Evolutionary conservation across 92 coral and sea anemone species (phyloP), one percentile per base, ranked within the genome.

Genomic region (Umimayanthus chanpuru): DNA sequence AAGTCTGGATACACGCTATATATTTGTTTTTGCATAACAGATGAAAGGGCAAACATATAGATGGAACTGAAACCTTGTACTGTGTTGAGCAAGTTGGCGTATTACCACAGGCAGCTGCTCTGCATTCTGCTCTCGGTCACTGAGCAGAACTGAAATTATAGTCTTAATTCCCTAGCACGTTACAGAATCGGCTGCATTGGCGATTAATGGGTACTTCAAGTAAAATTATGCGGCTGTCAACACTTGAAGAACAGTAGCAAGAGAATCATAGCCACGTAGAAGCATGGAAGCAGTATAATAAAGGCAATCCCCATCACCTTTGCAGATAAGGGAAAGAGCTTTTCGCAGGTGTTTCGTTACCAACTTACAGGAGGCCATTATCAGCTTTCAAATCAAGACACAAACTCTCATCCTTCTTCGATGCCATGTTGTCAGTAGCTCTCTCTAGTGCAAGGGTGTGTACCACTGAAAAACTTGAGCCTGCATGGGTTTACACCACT

Each of bases 1-100:
- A 49, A 85, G 38, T 77, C 90, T 4, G 85, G 90, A 80, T 87
- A 87, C 12, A 87, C 90, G 18, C 75, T 47, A 87, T 75, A 77
- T 10, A 87, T 77, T 29, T 72, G 84, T 16, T 41, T 82, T n/a
- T 49, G 39, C 9, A 87, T 64, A 39, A 64, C 90, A 77, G 90
- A 87, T 20, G 90, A 76, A 23, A 87, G 73, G 1, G 90, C 84
- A 76, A 77, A 77, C 4, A 87, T 75, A 47, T 87, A 2, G 36
- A 32, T 32, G 90, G 44, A 87, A 71, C 75, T 25, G 29, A 28
- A 32, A 70, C 16, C 40, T 32, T 8, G 40, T 70, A 70, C 75
- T 70, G 40, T 11, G 40, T 10, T 70, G 75, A 6, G 75, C 75
- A 28, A 70, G 75, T 28, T 70, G 8, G 16, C 75, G 40, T 25